A percentile compares a stretch with the other conserved stretches of the same genome.
phyloP scores from a whole-genome alignment of 2,888 invertebrate genomes.

The Rhabditophanes sp. region DNA sequence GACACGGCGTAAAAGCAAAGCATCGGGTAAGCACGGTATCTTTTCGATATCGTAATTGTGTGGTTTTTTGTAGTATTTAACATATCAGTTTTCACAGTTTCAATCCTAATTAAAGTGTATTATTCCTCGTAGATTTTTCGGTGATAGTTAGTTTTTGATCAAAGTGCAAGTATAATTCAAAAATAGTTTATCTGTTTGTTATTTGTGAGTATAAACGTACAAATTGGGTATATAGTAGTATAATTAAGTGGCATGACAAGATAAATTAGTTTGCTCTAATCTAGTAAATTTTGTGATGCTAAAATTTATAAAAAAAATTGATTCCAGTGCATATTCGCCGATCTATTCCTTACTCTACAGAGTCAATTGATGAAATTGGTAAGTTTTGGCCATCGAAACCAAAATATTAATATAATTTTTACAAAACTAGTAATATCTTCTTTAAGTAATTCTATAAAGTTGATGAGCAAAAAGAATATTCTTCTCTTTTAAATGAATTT shows the following conservation, averaged over 20 bases:
- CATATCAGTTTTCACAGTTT: constrained; percentile 5
- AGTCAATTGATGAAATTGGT: constrained; percentile 13
- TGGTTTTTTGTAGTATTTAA: constrained; percentile 2
- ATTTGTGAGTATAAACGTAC: not conserved
- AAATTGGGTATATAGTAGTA: too few relatives aligned
- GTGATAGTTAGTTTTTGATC: not conserved
- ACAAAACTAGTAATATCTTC: constrained; percentile 1
- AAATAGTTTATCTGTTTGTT: constrained; percentile 1
- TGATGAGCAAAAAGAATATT: too few relatives aligned
- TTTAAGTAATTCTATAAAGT: too few relatives aligned
- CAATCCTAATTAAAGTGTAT: constrained; percentile 3
- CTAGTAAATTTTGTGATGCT: too few relatives aligned
- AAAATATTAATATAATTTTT: constrained; percentile 1
- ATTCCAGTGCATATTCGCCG: constrained; percentile 22
- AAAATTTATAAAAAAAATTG: not conserved
- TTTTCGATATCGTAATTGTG: constrained; percentile 2
- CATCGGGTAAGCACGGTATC: constrained; percentile 15
- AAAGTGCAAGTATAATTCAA: too few relatives aligned
- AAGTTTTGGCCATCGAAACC: constrained; percentile 6
- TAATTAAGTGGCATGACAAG: too few relatives aligned
- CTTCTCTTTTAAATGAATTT: too few relatives aligned
- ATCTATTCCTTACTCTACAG: constrained; percentile 16
- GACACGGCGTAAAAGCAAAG: constrained; percentile 21
- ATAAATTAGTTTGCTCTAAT: too few relatives aligned
- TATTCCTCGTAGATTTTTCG: constrained; percentile 3